Evolutionary conservation across 2,113 vertebrate genomes (phyloP), one percentile per base, ranked within the genome.

Genomic region (Apodemus speciosus): DNA sequence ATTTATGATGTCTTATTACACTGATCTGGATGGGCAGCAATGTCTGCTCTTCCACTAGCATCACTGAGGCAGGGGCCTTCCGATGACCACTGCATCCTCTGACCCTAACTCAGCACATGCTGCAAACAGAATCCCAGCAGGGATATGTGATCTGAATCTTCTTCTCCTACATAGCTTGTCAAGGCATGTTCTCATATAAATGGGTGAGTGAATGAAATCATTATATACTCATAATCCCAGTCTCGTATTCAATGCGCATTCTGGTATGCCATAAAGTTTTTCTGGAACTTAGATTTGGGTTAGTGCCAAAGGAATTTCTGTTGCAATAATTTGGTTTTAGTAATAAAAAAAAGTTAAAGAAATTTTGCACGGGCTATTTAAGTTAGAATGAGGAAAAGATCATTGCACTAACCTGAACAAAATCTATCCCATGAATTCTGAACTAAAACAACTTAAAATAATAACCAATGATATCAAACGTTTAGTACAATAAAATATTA

Each of bases 371-470:
- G 86, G 69, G 10, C 3, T 75, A 30, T 71, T 93, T 85, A 3
- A 35, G 21, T 1, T 40, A 15, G 46, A 84, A 72, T 25, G 15
- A 83, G 53, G 20, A 79, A 51, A 66, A 81, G 80, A 35, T 86
- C 10, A 43, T 49, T 91, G 76, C 21, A 58, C 40, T 89, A 68
- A 85, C 14, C 69, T 56, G 40, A 84, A 85, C n/a, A 15, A 84
- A 58, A 62, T 73, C n/a, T 11, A 27, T 68, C 83, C 93, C 35
- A 21, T 79, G 38, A 77, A 76, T 38, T 80, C 56, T 94, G 72
- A 92, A 84, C 20, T 64, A 58, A 92, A 90, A 84, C 75, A 53
- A n/a, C 32, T 85, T 92, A 81, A 89, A 76, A 89, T 60, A 68
- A 69, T 60, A 40, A 79, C 13, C 38, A 66, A 60, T 62, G 75